Evolutionary conservation across 2,797 vertebrate species (phyloP).

Genomic region (Arrhamphus sclerolepis): DNA sequence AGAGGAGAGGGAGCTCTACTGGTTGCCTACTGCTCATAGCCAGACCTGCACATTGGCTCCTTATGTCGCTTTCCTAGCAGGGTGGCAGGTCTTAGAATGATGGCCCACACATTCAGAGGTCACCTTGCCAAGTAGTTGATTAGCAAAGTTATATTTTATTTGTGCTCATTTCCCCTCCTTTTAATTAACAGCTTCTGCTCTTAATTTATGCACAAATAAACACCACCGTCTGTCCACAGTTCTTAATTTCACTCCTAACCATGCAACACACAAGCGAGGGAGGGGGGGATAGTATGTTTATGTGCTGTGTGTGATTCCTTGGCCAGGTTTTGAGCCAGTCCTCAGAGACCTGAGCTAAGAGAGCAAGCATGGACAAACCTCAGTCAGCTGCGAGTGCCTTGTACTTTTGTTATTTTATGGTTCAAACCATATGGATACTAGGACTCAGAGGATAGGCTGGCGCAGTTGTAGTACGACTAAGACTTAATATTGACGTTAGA

Average conservation of each 20-base stretch:
- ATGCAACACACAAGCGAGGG: constrained; percentile 35
- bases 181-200: constrained; percentile 67
- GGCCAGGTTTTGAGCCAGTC: constrained; percentile 71
- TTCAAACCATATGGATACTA: constrained; percentile 65
- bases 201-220: constrained; percentile 74
- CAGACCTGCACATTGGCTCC: constrained; percentile 50
- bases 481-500: constrained; percentile 1
- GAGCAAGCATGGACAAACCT: constrained; percentile 71
- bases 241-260: constrained; percentile 56
- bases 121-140: constrained; percentile 68
- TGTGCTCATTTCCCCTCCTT: constrained; percentile 21
- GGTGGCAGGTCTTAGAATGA: constrained; percentile 46
- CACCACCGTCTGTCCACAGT: constrained; percentile 64
- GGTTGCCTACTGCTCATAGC: constrained; percentile 56
- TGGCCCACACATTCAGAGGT: constrained; percentile 56
- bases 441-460: constrained; percentile 20
- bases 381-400: constrained; percentile 69
- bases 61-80: constrained; percentile 57
- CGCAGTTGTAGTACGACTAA: neutral
- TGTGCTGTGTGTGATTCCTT: constrained; percentile 57
- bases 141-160: constrained; percentile 63
- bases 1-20: constrained; percentile 31
- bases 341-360: constrained; percentile 57
- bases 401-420: constrained; percentile 49
- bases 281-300: constrained; percentile 44